Conservation (phyloP, 2,113 vertebrate genomes). For the Paradisaea rubra region DNA sequence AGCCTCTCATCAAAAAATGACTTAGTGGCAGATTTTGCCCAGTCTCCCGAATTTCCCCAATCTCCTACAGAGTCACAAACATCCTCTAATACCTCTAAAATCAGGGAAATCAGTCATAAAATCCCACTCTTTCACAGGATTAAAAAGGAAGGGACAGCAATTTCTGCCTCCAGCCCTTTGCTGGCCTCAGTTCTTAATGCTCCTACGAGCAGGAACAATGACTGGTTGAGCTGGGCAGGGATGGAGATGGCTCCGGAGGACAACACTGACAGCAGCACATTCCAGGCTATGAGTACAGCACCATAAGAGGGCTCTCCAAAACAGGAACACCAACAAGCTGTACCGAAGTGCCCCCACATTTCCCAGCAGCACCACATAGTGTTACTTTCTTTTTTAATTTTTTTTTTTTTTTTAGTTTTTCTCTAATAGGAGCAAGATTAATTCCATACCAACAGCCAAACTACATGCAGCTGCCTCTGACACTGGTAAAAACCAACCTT, state of each 20-base stretch:
- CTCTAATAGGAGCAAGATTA: not conserved
- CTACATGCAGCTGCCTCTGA: not conserved
- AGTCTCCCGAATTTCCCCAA: not conserved
- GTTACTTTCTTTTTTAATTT: no score
- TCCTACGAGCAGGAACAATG: accelerated
- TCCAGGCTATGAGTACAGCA: not conserved
- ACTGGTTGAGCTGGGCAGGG: accelerated
- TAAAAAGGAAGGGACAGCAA: not conserved
- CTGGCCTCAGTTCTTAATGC: not conserved
- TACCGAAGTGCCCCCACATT: not conserved
- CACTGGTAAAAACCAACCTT: not conserved
- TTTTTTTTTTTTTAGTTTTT: not conserved
- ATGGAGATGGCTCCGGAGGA: not conserved
- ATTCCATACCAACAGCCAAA: not conserved
- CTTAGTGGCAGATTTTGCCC: not conserved
- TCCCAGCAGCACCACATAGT: not conserved
- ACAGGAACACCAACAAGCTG: not conserved
- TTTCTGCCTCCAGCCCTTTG: not conserved
- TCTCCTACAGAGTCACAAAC: not conserved
- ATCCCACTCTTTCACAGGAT: not conserved
- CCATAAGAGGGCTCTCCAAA: not conserved
- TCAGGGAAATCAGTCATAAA: not conserved
- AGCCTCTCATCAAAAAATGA: not conserved
- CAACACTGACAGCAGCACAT: accelerated
- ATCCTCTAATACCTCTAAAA: not conserved